These are phyloP conservation scores for Aricia artaxerxes DNA, from an alignment of 2,888 invertebrate species.

Conservation along the genomic window DNA sequence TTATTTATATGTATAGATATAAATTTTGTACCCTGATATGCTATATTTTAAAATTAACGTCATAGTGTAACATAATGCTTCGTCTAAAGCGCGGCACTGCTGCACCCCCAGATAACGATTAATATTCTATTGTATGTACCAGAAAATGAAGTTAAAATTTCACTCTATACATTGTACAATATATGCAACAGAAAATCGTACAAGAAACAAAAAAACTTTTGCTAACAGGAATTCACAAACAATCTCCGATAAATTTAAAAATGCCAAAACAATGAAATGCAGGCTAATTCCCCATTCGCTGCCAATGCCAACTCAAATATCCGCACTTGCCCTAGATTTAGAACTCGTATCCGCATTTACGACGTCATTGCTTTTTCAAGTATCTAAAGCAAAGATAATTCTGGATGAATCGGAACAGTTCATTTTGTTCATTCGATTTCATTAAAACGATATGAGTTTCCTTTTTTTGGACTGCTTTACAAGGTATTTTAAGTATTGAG, in stretches of 20 bases:
- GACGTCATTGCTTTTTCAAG: conserved; percentile 30
- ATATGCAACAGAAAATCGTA: background rate
- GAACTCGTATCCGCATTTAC: conserved; percentile 20
- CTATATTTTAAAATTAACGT: background rate
- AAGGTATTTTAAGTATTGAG: background rate
- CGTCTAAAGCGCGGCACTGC: no score
- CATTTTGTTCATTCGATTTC: conserved; percentile 8
- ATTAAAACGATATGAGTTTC: background rate
- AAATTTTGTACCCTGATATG: background rate
- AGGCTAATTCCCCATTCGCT: conserved; percentile 17
- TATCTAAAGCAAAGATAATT: conserved; percentile 25
- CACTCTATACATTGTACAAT: no score
- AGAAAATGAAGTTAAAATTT: no score
- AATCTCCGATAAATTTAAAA: background rate
- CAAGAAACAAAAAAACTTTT: background rate
- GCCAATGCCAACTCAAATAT: conserved; percentile 28
- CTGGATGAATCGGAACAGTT: background rate
- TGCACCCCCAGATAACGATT: no score
- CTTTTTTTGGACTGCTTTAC: background rate
- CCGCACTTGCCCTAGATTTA: conserved; percentile 28
- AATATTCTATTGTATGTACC: no score
- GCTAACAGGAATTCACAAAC: background rate
- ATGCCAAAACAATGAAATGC: background rate
- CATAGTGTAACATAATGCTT: no score
- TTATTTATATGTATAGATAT: no score